Evolutionary conservation across 2,113 vertebrate genomes (phyloP).

Genomic region (Sprattus sprattus): DNA sequence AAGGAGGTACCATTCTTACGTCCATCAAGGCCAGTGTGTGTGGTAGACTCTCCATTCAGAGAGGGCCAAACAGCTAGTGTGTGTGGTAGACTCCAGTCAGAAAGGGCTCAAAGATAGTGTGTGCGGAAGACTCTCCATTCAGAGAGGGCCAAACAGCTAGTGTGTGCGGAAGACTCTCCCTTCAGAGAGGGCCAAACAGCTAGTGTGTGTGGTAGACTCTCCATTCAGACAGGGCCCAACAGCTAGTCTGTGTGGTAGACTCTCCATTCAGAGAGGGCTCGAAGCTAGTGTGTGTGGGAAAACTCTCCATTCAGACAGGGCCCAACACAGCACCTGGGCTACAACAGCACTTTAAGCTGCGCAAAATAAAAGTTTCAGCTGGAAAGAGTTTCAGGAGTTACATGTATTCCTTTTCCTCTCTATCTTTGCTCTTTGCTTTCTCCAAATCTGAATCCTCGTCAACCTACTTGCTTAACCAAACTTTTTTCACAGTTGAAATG

Average conservation of each 20-base stretch:
- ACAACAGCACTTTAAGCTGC: neutral
- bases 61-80: neutral
- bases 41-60: neutral
- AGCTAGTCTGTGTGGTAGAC: no score
- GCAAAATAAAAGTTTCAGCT: slow-evolving; percentile 33
- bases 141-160: neutral
- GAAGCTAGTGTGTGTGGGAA: no score
- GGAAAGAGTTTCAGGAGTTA: slow-evolving; percentile 32
- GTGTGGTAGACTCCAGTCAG: neutral
- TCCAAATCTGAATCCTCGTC: neutral
- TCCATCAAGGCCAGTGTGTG: neutral
- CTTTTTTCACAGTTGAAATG: no score
- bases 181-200: neutral
- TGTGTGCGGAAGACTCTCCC: neutral
- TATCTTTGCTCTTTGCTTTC: slow-evolving; percentile 4
- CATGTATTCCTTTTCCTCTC: slow-evolving; percentile 32
- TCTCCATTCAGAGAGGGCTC: no score
- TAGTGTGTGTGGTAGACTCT: neutral
- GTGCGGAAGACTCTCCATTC: neutral
- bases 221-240: neutral
- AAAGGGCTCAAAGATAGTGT: neutral
- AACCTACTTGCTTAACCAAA: neutral
- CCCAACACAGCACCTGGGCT: neutral
- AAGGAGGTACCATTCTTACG: neutral
- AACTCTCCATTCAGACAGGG: no score